A percentile compares a stretch with the other conserved stretches of the same genome.
Conservation (phyloP, 2,113 vertebrate genomes). For the Martes martes region DNA sequence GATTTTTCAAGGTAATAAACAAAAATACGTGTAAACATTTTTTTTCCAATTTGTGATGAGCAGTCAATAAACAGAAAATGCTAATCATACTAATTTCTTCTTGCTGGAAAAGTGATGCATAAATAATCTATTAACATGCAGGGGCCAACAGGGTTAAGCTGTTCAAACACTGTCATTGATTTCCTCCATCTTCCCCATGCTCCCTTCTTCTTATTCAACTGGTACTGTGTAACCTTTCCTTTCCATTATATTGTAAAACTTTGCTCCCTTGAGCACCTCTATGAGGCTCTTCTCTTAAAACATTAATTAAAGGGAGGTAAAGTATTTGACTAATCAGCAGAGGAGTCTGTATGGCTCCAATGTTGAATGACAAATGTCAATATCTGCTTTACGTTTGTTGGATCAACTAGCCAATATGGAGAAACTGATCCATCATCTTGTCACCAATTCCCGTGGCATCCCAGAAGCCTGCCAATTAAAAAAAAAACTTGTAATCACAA, state of each 20-base stretch:
- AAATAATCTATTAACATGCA: constrained; percentile 80
- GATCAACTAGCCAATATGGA: constrained; percentile 91
- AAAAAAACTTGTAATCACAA: constrained; percentile 78
- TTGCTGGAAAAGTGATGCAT: constrained; percentile 72
- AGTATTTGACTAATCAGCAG: constrained; percentile 94
- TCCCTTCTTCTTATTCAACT: constrained; percentile 76
- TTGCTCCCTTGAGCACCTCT: constrained; percentile 78
- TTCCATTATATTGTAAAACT: constrained; percentile 79
- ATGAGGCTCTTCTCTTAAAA: constrained; percentile 83
- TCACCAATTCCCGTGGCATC: constrained; percentile 85
- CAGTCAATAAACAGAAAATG: constrained; percentile 81
- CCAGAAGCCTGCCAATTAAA: constrained; percentile 86
- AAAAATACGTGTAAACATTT: constrained; percentile 75
- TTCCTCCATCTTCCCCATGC: constrained; percentile 68
- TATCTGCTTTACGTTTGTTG: constrained; percentile 87
- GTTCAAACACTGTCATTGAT: constrained; percentile 86
- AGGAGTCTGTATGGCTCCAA: constrained; percentile 80
- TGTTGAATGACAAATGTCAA: constrained; percentile 96
- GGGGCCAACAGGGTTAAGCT: constrained; percentile 82
- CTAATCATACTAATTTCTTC: constrained; percentile 81
- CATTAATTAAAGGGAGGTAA: constrained; percentile 89
- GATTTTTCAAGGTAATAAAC: constrained; percentile 76
- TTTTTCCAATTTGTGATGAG: constrained; percentile 76
- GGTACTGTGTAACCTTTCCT: constrained; percentile 77
- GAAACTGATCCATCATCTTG: constrained; percentile 94